phyloP scores from a whole-genome alignment of 2,888 invertebrate species.

The Cinara cedri region DNA sequence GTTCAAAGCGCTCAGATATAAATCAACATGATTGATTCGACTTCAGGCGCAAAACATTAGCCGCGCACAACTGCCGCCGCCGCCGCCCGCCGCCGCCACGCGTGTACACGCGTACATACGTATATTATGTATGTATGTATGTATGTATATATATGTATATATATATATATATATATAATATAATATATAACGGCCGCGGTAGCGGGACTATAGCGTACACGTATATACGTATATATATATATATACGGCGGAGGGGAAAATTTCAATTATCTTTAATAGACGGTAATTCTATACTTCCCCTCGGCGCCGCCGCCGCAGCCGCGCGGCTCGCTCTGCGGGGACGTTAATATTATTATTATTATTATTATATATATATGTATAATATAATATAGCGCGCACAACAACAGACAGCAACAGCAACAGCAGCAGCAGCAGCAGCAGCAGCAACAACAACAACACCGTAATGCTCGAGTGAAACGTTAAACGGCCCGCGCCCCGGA shows the following conservation, averaged over 20 bases:
- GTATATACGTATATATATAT: too few species aligned
- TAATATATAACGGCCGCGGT: background rate
- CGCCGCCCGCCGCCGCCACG: too few species aligned
- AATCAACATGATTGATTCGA: conserved; percentile 56
- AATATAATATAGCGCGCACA: conserved; percentile 34
- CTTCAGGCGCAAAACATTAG: conserved; percentile 53
- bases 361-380: background rate
- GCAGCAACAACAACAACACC: conserved; percentile 16
- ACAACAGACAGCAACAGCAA: too few species aligned
- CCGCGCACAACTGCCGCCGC: too few species aligned
- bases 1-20: conserved; percentile 34
- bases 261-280: conserved; percentile 57
- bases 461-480: conserved; percentile 55
- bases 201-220: too few species aligned
- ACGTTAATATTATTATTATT: conserved; percentile 47
- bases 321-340: conserved; percentile 40
- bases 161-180: too few species aligned
- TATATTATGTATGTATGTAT: too few species aligned
- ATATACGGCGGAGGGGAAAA: conserved; percentile 38
- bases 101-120: background rate
- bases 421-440: too few species aligned
- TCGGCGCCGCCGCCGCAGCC: background rate
- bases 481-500: conserved; percentile 55
- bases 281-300: conserved; percentile 57
- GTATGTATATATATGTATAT: background rate